Base-by-base conservation (phyloP, 2,888 invertebrate species). In the Tridacna crocea region DNA sequence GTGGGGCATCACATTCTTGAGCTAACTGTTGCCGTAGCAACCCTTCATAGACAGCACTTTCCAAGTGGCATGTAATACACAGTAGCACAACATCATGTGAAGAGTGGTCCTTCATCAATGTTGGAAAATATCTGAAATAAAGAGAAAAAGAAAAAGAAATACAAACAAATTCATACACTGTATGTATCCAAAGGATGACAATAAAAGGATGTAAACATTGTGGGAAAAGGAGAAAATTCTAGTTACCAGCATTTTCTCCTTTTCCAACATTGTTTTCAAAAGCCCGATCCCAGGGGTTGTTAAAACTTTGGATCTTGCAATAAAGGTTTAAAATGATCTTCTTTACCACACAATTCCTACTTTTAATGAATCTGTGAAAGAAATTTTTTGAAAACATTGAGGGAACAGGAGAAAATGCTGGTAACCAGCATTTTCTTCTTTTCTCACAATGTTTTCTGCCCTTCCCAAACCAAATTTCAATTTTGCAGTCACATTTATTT, bases 81-180 rank as follows among this genome's bases (percentile, higher is more conserved):
- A 98, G 94, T 82, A 97, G 93, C 46, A 97, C 94, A 68, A 97
- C 96, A 94, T 98, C 97, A 94, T 97, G 97, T 0, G 97, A 97
- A 11, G 96, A 96, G 93, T 97, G 97, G 36, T 97, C 96, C 93
- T 97, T 97, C 96, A 97, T 96, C 61, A 96, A 95, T 72, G 96
- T 96, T 96, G 95, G 85, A 94, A 95, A 92, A 92, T 94, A 93
- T 84, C 93, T 92, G 73, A n/a, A 73, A 75, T 24, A 12, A 1
- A 6, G 46, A 10, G 2, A 36, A 36, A 36, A 8, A 8, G 36
- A 36, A 36, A 36, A 36, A 4, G 36, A 36, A 36, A 36, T 36
- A 36, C 36, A 4, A 4, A 36, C 36, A 36, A 36, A 36, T 36
- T 36, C 3, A 36, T 8, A 36, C 8, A 2, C 8, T 36, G 8